Evolutionary conservation across 2,888 invertebrate genomes (phyloP), one percentile per base, ranked within the genome.

Genomic region (Xestia rhomboidea): DNA sequence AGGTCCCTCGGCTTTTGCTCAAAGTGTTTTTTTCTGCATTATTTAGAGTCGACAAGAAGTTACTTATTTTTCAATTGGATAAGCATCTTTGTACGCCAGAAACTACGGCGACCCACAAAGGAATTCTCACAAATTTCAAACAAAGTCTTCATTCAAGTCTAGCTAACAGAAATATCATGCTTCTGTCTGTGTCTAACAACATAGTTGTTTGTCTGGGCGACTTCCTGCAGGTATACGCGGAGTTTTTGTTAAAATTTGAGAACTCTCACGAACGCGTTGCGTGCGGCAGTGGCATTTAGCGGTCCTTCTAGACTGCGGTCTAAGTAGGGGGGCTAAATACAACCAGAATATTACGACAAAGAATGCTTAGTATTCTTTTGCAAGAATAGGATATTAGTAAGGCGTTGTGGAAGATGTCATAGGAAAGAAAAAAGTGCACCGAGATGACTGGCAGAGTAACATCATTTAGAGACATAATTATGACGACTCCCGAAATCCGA

Each of bases 211-310:
- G 64, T 76, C 77, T 80, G 69, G 24, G 13, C 44, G 46, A 34
- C 41, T 80, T 70, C 74, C 80, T 74, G 63, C 1, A 34, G 60
- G 2, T 2, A 60, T 4, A 54, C 44, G 66, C 41, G 6, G 41
- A 68, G 75, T 80, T 80, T 77, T 75, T 77, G 77, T 71, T 64
- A 66, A 71, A 81, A 85, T 76, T 73, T 46, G 34, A 76, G 63
- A 77, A 67, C 34, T 77, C 68, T 79, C 70, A 75, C 74, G 77
- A 75, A 68, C 30, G 27, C 51, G n/a, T 83, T 74, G 87, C 83
- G 81, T 87, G 85, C 38, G n/a, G 38, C 24, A 8, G 18, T 24
- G 49, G 24, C 44, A 54, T 77, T 84, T 75, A 82, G 77, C 78
- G 75, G 80, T 83, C 71, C 69, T 83, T 62, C 46, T 70, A 13